phyloP scores from a whole-genome alignment of 1,140 invertebrate species.

The Eueides isabella region DNA sequence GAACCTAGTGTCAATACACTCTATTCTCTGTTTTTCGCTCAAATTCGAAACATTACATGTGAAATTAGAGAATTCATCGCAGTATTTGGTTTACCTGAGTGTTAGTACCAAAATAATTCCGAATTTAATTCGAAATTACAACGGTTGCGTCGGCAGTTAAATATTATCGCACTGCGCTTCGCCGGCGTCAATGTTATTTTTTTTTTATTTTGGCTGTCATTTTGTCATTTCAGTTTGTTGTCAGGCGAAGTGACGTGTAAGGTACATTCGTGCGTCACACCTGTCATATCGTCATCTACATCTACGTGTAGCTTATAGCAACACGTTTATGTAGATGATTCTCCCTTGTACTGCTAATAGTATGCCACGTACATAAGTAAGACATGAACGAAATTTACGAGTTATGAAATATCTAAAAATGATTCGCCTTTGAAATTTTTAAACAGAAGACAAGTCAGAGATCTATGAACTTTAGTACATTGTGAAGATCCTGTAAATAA shows the following conservation, averaged over 20 bases:
- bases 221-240: background rate
- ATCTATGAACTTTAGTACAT: too few relatives aligned
- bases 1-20: too few relatives aligned
- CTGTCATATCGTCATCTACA: background rate
- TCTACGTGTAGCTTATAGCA: too few relatives aligned
- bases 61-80: background rate
- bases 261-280: background rate
- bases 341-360: too few relatives aligned
- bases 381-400: background rate
- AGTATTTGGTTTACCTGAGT: background rate
- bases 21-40: too few relatives aligned
- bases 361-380: background rate
- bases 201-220: background rate
- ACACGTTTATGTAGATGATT: background rate
- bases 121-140: background rate
- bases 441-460: too few relatives aligned
- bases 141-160: background rate
- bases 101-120: background rate
- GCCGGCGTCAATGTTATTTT: too few relatives aligned
- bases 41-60: too few relatives aligned
- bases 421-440: too few relatives aligned
- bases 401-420: background rate
- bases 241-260: too few relatives aligned
- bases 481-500: too few relatives aligned
- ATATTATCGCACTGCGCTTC: too few relatives aligned